Evolutionary conservation across 2,797 vertebrate species (phyloP).

Genomic region (Coregonus ussuriensis): DNA sequence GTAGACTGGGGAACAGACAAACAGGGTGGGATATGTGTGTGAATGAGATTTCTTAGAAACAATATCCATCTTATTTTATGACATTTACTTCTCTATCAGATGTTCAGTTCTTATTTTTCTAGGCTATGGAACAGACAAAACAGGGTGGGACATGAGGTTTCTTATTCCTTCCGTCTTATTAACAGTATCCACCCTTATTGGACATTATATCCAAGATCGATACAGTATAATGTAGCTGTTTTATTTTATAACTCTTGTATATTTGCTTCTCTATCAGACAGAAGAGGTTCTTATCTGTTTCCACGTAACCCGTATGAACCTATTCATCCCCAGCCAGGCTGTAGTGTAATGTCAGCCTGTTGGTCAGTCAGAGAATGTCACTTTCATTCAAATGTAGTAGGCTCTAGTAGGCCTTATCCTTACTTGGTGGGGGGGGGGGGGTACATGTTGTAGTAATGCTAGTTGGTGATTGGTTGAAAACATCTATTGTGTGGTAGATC

Average conservation of each 20-base stretch:
- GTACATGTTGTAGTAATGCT: slow-evolving; percentile 64
- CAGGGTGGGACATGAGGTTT: not conserved
- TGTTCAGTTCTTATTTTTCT: not conserved
- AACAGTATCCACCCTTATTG: no score
- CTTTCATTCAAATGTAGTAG: not conserved
- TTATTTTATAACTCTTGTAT: no score
- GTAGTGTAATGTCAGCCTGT: not conserved
- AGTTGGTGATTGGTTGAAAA: slow-evolving; percentile 66
- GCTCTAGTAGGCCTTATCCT: slow-evolving; percentile 36
- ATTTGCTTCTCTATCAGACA: not conserved
- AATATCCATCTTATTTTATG: no score
- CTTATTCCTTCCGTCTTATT: no score
- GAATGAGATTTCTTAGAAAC: no score
- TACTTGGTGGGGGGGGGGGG: slow-evolving; percentile 12
- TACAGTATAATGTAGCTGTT: no score
- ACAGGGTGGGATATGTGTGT: no score
- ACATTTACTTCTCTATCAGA: no score
- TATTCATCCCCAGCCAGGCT: not conserved
- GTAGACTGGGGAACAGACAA: not conserved
- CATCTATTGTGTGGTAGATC: slow-evolving; percentile 62
- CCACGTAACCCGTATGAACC: not conserved
- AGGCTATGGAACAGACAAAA: not conserved
- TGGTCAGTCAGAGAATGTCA: not conserved
- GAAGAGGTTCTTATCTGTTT: not conserved
- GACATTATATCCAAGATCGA: not conserved